Base-by-base conservation (phyloP, 1,140 invertebrate genomes). In the Pinna nobilis region DNA sequence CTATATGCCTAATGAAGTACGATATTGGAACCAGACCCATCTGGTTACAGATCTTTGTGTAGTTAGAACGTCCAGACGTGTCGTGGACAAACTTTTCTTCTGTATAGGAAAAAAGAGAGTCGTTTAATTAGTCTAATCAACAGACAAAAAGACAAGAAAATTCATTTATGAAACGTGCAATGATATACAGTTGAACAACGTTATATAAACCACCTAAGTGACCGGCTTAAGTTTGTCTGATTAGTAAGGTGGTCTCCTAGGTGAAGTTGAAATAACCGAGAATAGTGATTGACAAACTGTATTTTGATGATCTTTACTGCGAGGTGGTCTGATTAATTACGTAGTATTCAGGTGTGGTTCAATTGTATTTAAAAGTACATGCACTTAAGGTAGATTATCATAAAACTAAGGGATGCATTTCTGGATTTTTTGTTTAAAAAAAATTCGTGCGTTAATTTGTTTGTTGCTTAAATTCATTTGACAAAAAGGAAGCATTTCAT, bases 1-100 rank as follows among this genome's bases (percentile, higher is more conserved):
- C 63, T 23, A 89, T 86, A 65, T 88, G 86, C 2, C 86, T 82
- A 13, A 85, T 70, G 72, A 89, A 88, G 68, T 89, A 88, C 2
- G 83, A 82, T 23, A 87, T 81, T 3, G 88, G 88, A 4, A 87
- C 84, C 5, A 86, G 63, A 20, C 85, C 87, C 49, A 88, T 80
- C 41, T 84, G 75, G 18, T 84, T 76, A 70, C 88, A 89, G n/a
- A 87, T 70, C 39, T 82, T 84, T 30, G 65, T 65, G 74, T 88
- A 88, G 55, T 81, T 66, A 28, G 67, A 70, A 37, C 76, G 68
- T 9, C 77, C 77, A 0, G 78, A 74, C 13, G 78, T 76, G 53
- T 87, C 85, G 37, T 81, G 76, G 5, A 51, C 23, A 69, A 61
- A 61, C 23, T 67, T 66, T 13, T 80, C 74, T 15, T 83, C 82